Evolutionary conservation across 2,888 invertebrate species (phyloP).

Genomic region (Hypselothyrea guttata): DNA sequence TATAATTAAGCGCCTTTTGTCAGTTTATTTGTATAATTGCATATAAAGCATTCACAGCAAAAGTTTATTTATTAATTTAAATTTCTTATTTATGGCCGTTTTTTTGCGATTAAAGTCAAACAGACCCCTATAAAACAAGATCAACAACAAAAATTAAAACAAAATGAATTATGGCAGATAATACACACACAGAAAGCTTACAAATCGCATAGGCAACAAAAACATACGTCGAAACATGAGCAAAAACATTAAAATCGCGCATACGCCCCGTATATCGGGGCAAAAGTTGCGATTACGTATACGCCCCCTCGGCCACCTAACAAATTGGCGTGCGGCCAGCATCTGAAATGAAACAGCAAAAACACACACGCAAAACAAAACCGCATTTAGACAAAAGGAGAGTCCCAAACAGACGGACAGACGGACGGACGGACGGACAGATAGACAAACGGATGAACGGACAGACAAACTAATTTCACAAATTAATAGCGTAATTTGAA

Average conservation of each 20-base stretch:
- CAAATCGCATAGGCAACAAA: conserved; percentile 27
- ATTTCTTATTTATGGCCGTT: conserved; percentile 39
- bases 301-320: conserved; percentile 2
- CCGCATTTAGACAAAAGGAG: conserved; percentile 62
- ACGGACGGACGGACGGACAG: conserved; percentile 26
- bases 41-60: not conserved
- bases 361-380: conserved; percentile 22
- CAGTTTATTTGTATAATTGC: conserved; percentile 14
- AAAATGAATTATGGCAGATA: conserved; percentile 33
- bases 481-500: conserved; percentile 69
- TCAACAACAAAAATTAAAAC: conserved; percentile 15
- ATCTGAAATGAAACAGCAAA: conserved; percentile 52
- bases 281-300: conserved; percentile 34
- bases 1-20: conserved; percentile 1
- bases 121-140: conserved; percentile 34
- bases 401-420: conserved; percentile 33
- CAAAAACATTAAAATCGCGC: conserved; percentile 26
- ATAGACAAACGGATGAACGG: not conserved
- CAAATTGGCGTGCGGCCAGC: conserved; percentile 62
- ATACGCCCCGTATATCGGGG: conserved; percentile 59
- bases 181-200: conserved; percentile 8
- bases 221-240: conserved; percentile 4
- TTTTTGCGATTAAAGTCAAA: conserved; percentile 38
- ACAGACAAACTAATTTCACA: conserved; percentile 59
- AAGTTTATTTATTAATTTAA: conserved; percentile 20